Base-by-base conservation (phyloP, 2,113 vertebrate genomes). In the Pleuronectes platessa region DNA sequence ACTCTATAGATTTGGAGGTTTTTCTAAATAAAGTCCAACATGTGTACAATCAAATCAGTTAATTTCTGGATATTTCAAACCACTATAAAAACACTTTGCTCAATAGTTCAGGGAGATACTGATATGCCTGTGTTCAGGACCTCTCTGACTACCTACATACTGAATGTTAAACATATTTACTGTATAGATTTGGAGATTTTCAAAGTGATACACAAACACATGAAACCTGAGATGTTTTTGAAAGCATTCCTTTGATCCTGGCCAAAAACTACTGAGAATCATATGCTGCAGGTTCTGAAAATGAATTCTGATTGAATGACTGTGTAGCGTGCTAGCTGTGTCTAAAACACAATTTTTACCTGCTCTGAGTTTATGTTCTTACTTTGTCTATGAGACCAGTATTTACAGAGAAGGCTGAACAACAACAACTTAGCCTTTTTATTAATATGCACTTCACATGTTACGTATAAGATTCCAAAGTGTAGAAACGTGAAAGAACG, bases 131-230 rank as follows among this genome's bases (percentile, higher is more conserved):
- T n/a, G n/a, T n/a, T n/a, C n/a, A n/a, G n/a, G n/a, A n/a, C n/a
- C n/a, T n/a, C n/a, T n/a, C n/a, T n/a, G n/a, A n/a, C n/a, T n/a
- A n/a, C n/a, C n/a, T n/a, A n/a, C n/a, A n/a, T n/a, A n/a, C n/a
- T n/a, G n/a, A n/a, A n/a, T n/a, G n/a, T n/a, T n/a, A n/a, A n/a
- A n/a, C n/a, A n/a, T n/a, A n/a, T n/a, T n/a, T n/a, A n/a, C n/a
- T n/a, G n/a, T n/a, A n/a, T n/a, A n/a, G n/a, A n/a, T n/a, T n/a
- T n/a, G n/a, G n/a, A n/a, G n/a, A n/a, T n/a, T n/a, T n/a, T n/a
- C n/a, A n/a, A n/a, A n/a, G 86, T 99, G 91, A 97, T 74, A 14
- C 40, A 3, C 17, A 83, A 74, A n/a, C 26, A 23, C 45, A 6
- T 24, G 3, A 64, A 55, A 73, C 66, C 58, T 69, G 45, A 81